Evolutionary conservation across 2,797 vertebrate genomes (phyloP).

Genomic region (Sebastes minor): DNA sequence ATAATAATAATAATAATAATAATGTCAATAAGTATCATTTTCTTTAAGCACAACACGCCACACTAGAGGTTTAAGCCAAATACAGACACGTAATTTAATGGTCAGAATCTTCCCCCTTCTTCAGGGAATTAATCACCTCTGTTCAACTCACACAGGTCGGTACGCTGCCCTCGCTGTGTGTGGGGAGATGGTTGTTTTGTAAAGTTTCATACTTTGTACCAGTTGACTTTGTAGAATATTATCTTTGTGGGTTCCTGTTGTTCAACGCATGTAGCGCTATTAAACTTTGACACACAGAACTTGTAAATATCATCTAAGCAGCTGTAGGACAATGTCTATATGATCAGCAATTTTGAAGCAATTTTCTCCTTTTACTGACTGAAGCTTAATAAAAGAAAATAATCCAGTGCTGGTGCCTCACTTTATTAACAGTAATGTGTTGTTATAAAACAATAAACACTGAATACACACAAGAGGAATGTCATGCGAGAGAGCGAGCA

Average conservation of each 20-base stretch:
- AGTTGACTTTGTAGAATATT: conserved; percentile 66
- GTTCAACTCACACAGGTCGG: conserved; percentile 28
- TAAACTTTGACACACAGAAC: conserved; percentile 54
- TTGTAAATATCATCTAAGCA: conserved; percentile 68
- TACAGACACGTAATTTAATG: neutral
- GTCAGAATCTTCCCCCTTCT: conserved; percentile 24
- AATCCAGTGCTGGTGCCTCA: conserved; percentile 22
- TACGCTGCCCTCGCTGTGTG: conserved; percentile 40
- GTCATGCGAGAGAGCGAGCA: neutral
- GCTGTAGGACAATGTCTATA: conserved; percentile 64
- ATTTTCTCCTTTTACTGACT: conserved; percentile 66
- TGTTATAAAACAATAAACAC: neutral
- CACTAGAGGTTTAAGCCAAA: conserved; percentile 57
- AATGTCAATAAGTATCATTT: conserved; percentile 8
- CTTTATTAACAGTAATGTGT: neutral
- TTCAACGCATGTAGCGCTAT: conserved; percentile 72
- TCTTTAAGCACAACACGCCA: conserved; percentile 29
- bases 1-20: neutral
- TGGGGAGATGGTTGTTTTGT: conserved; percentile 64
- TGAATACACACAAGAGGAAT: neutral
- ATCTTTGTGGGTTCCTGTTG: conserved; percentile 64
- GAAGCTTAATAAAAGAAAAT: conserved; percentile 77
- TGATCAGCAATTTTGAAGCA: conserved; percentile 63
- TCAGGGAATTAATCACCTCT: conserved; percentile 46
- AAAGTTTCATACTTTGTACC: conserved; percentile 72